These are phyloP conservation scores for Cyanoramphus novaezelandiae DNA, from an alignment of 2,113 vertebrate species.

Conservation along the genomic window DNA sequence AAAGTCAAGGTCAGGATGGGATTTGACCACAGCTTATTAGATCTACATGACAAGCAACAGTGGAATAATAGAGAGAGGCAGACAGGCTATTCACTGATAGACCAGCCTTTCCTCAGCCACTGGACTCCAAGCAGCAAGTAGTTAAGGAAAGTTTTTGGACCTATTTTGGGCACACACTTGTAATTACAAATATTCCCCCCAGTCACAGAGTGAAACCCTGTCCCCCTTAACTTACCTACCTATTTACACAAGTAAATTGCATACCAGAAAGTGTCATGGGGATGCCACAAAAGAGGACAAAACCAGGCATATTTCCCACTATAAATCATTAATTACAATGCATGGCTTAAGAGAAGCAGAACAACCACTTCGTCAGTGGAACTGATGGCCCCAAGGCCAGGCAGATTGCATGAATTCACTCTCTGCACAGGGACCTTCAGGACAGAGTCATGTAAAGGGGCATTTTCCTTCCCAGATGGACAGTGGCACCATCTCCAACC, in stretches of 20 bases:
- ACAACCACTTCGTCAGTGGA: not conserved
- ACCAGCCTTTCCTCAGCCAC: not conserved
- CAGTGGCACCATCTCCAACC: not conserved
- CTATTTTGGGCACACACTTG: not conserved
- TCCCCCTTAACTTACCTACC: not conserved
- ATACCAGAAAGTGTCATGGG: accelerated
- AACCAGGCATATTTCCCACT: not conserved
- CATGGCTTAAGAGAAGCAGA: not conserved
- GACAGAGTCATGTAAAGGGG: not conserved
- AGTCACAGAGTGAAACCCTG: accelerated
- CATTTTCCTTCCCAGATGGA: not conserved
- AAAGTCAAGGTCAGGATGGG: not conserved
- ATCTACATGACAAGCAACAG: not conserved
- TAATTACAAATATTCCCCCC: not conserved
- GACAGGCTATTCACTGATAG: not conserved
- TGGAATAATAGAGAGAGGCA: not conserved
- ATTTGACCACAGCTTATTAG: not conserved
- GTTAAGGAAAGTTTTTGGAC: not conserved
- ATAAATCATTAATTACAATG: not conserved
- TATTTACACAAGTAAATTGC: not conserved
- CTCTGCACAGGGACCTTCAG: not conserved
- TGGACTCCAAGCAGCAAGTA: not conserved
- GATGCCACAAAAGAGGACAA: not conserved
- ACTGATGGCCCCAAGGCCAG: not conserved
- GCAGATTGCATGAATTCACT: not conserved